A percentile compares a stretch with the other conserved stretches of the same genome.
Conservation (phyloP, 2,113 vertebrate genomes). For the Chrysemys picta region DNA sequence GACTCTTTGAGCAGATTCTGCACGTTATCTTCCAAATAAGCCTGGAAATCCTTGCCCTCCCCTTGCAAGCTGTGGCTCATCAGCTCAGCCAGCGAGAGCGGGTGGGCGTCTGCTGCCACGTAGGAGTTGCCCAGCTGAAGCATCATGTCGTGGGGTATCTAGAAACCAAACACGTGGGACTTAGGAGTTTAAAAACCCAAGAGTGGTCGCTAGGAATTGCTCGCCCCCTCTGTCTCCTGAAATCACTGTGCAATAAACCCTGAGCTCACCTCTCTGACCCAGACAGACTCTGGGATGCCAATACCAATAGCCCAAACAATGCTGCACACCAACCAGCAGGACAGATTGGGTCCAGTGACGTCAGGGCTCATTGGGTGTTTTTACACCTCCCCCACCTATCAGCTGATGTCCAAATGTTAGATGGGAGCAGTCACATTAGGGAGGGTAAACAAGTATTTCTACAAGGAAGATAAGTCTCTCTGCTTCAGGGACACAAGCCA, state of each 20-base stretch:
- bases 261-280: neutral
- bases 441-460: too few species aligned
- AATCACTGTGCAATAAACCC: neutral
- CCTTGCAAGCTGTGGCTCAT: constrained; percentile 46
- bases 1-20: constrained; percentile 83
- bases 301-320: neutral
- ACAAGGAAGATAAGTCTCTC: neutral
- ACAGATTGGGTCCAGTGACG: neutral
- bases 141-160: constrained; percentile 88
- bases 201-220: neutral
- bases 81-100: constrained; percentile 77
- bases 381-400: neutral
- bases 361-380: neutral
- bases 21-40: constrained; percentile 82
- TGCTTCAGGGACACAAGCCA: neutral
- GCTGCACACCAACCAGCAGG: neutral
- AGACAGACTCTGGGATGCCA: neutral
- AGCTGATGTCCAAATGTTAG: neutral
- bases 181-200: neutral
- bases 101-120: constrained; percentile 79
- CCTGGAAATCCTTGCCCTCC: constrained; percentile 71
- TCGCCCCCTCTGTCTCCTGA: neutral
- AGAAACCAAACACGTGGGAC: neutral
- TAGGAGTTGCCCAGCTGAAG: constrained; percentile 85
- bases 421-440: too few species aligned